Base-by-base conservation (phyloP, 2,888 invertebrate genomes). In the Melangyna quadrimaculata region DNA sequence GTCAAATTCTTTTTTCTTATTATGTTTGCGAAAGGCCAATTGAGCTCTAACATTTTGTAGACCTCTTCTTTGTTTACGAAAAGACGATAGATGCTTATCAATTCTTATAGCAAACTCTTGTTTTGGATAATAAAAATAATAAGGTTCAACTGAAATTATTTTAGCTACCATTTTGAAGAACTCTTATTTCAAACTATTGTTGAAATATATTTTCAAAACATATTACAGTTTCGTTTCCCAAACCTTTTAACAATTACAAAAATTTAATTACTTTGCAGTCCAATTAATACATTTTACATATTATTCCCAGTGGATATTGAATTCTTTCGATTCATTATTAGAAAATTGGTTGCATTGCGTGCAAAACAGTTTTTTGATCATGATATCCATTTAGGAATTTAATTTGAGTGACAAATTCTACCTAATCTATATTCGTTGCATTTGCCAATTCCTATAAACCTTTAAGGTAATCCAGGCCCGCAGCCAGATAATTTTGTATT, bases 221-320 rank as follows among this genome's bases (percentile, higher is more conserved):
- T 22, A 22, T 35, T 8, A 14, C 35, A 22, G 22, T 14, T 59
- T 6, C 7, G 3, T 37, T 19, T n/a, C n/a, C n/a, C 4, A 19
- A 37, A 4, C 7, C 6, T 32, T 12, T 17, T n/a, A n/a, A n/a
- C n/a, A 17, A 17, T 9, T 17, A 29, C 9, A 55, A 29, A 61
- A 61, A 24, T 40, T 32, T 40, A 37, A 37, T 37, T 24, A 24
- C 24, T 51, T 8, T 24, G n/a, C 8, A 24, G 2, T n/a, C n/a
- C 3, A 3, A 48, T 22, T 9, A 51, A 9, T 8, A 27, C 3
- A 12, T 51, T 9, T 0, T 19, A 5, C 8, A 5, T 55, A 29
- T 55, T 35, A 37, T 37, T 59, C 59, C 59, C 59, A 59, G 37
- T 24, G 59, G 59, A 59, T 59, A 37, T 59, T 59, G 37, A 59